These are phyloP conservation scores for Darevskia nairensis DNA, from an alignment of 2,797 vertebrate species.

Conservation along the genomic window DNA sequence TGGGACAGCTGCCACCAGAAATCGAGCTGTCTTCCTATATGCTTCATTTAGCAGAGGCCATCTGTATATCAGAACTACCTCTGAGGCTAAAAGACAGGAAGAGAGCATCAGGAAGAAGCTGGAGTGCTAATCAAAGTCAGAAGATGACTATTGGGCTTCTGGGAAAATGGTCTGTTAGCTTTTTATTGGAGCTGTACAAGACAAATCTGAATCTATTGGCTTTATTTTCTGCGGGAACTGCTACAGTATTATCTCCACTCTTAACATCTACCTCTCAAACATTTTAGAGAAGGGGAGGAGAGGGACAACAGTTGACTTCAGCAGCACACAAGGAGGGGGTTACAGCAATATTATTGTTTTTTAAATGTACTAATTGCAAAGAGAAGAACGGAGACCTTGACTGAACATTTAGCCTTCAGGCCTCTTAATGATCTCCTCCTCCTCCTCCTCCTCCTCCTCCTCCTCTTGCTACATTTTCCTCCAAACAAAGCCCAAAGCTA, in stretches of 20 bases:
- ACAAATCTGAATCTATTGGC: background rate
- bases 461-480: background rate
- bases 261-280: background rate
- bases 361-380: background rate
- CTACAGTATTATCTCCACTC: background rate
- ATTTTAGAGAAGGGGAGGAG: background rate
- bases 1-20: slow-evolving; percentile 4
- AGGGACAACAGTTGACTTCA: background rate
- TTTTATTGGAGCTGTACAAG: background rate
- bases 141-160: background rate
- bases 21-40: background rate
- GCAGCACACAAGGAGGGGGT: background rate
- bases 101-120: background rate
- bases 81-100: slow-evolving; percentile 13
- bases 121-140: slow-evolving; percentile 2
- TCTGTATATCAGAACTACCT: slow-evolving; percentile 12
- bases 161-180: slow-evolving; percentile 9
- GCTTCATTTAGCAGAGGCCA: slow-evolving; percentile 25
- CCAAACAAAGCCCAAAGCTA: slow-evolving; percentile 8
- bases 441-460: no score
- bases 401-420: background rate
- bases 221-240: background rate
- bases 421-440: background rate
- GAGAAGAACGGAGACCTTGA: background rate
- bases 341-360: background rate